phyloP scores from a whole-genome alignment of 2,113 vertebrate species.

The Phocoena sinus region DNA sequence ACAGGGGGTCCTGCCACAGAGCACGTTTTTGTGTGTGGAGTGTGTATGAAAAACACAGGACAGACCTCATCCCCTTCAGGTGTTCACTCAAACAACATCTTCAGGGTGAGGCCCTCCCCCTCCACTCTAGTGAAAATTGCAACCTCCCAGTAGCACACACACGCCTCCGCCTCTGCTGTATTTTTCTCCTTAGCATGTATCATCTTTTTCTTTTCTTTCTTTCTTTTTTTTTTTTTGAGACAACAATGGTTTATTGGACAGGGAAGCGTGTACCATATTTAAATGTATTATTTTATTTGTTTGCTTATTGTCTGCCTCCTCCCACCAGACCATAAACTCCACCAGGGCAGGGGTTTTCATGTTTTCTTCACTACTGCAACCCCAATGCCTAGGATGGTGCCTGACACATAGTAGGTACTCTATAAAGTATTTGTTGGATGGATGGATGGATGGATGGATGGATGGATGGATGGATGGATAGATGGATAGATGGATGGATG shows the following conservation, averaged over 20 bases:
- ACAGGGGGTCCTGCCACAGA: not conserved
- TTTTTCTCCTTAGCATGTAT: not conserved
- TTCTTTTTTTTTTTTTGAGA: not conserved
- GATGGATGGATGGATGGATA: not conserved
- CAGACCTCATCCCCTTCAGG: not conserved
- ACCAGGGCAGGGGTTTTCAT: not conserved
- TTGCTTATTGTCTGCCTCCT: not conserved
- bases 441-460: not conserved
- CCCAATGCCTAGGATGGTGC: not conserved
- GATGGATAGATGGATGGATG: not conserved
- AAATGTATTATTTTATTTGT: not conserved
- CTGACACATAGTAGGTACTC: not conserved
- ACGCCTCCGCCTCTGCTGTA: not conserved
- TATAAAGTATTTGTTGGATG: not conserved
- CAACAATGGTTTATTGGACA: not conserved
- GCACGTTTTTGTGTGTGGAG: accelerated
- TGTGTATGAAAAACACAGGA: not conserved
- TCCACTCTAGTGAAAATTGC: not conserved
- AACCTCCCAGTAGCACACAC: accelerated
- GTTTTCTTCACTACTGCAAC: not conserved
- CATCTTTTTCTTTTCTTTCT: not conserved
- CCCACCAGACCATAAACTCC: not conserved
- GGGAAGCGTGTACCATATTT: not conserved
- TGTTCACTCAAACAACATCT: not conserved
- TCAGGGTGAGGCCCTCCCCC: not conserved